Percentiles rank a stretch among this genome's conserved stretches.
phyloP scores from a whole-genome alignment of 1,140 invertebrate genomes.

The Drosophila nebulosa region DNA sequence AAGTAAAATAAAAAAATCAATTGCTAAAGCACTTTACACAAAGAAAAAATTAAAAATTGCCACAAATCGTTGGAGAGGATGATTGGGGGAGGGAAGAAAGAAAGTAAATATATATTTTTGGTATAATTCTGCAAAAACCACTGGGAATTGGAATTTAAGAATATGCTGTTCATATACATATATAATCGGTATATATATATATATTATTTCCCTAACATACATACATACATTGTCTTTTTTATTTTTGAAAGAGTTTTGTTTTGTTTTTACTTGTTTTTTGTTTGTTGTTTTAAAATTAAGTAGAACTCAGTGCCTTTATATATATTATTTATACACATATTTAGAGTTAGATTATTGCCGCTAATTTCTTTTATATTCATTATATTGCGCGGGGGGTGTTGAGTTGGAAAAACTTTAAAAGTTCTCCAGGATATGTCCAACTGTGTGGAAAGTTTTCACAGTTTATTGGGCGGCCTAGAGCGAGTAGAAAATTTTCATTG shows the following conservation, averaged over 20 bases:
- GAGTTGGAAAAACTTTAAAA: slow-evolving; percentile 28
- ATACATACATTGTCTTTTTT: slow-evolving; percentile 60
- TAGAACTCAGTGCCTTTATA: slow-evolving; percentile 79
- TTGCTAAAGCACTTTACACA: slow-evolving; percentile 68
- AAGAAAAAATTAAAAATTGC: slow-evolving; percentile 57
- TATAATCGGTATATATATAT: slow-evolving; percentile 36
- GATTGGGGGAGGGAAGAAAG: neutral
- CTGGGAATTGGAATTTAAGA: slow-evolving; percentile 61
- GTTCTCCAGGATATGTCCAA: slow-evolving; percentile 46
- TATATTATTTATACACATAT: slow-evolving; percentile 56
- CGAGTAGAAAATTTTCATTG: slow-evolving; percentile 39
- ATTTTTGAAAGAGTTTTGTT: slow-evolving; percentile 37
- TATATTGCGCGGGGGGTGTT: neutral
- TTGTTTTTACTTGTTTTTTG: slow-evolving; percentile 30
- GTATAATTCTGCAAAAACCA: slow-evolving; percentile 79
- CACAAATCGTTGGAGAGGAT: slow-evolving; percentile 49
- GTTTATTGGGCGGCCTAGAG: slow-evolving; percentile 37
- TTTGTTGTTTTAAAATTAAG: slow-evolving; percentile 64
- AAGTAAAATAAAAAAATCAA: slow-evolving; percentile 67
- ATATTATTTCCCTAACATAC: slow-evolving; percentile 59
- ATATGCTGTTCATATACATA: slow-evolving; percentile 24
- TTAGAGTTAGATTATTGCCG: slow-evolving; percentile 11
- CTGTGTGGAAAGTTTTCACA: slow-evolving; percentile 20
- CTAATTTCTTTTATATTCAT: slow-evolving; percentile 2
- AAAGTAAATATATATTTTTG: slow-evolving; percentile 78